Conservation (phyloP, 2,797 vertebrate genomes). For the Semaprochilodus insignis region DNA sequence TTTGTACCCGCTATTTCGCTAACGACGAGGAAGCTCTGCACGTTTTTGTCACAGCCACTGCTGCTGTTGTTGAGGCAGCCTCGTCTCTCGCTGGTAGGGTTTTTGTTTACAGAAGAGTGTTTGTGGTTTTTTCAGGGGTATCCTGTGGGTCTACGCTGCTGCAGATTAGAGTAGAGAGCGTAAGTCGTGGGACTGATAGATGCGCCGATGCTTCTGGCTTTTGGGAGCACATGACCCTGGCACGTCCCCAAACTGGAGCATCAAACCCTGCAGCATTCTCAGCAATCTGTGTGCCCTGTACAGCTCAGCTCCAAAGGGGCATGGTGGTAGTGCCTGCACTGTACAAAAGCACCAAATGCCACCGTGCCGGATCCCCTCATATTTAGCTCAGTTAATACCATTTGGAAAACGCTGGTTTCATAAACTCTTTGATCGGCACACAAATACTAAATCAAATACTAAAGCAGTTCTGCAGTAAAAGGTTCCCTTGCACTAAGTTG, state of each 20-base stretch:
- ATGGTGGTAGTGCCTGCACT: neutral
- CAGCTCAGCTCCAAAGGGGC: conserved; percentile 37
- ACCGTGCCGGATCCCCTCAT: conserved; percentile 47
- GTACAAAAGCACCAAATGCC: neutral
- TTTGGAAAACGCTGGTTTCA: conserved; percentile 72
- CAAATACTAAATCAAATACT: neutral
- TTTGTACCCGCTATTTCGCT: conserved; percentile 78
- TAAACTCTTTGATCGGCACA: conserved; percentile 66
- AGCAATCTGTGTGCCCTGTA: conserved; percentile 31
- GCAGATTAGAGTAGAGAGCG: conserved; percentile 48
- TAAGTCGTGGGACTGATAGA: conserved; percentile 28
- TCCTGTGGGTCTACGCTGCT: conserved; percentile 49
- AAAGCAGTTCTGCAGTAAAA: conserved; percentile 14
- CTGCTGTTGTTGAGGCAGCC: conserved; percentile 65
- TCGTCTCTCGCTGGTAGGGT: conserved; percentile 63
- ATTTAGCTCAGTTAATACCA: conserved; percentile 61
- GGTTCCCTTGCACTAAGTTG: conserved; percentile 7
- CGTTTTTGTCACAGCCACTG: conserved; percentile 63
- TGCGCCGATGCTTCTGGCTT: conserved; percentile 31
- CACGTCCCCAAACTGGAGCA: conserved; percentile 12
- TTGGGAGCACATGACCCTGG: conserved; percentile 45
- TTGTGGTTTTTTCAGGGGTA: conserved; percentile 30
- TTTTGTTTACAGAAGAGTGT: conserved; percentile 60
- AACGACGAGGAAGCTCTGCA: conserved; percentile 70
- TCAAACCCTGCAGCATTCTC: conserved; percentile 40